Evolutionary conservation across 92 coral and sea anemone species (phyloP).

Genomic region (Epizoanthus scotinus): DNA sequence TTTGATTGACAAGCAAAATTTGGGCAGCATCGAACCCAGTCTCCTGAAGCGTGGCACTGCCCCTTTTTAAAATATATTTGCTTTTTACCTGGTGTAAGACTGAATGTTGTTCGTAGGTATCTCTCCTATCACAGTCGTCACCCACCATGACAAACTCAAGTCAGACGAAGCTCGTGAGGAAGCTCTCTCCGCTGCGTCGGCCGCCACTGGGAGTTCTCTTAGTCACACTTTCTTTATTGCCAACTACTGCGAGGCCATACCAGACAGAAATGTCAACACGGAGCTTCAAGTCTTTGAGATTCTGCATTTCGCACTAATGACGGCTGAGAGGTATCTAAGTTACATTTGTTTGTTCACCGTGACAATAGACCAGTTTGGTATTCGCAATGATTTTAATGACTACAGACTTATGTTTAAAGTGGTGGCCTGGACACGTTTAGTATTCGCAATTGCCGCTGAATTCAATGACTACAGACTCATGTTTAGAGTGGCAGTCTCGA

Average conservation of each 20-base stretch:
- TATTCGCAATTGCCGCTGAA: too few relatives aligned
- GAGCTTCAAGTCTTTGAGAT: conserved; percentile 58
- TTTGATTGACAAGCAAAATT: too few relatives aligned
- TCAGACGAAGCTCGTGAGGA: conserved; percentile 36
- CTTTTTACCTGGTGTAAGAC: background rate
- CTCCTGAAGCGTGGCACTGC: too few relatives aligned
- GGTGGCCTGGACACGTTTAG: too few relatives aligned
- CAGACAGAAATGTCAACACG: conserved; percentile 42
- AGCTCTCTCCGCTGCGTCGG: conserved; percentile 50
- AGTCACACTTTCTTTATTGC: conserved; percentile 60
- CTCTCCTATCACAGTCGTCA: conserved; percentile 50
- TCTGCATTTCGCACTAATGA: conserved; percentile 44
- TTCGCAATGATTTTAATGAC: too few relatives aligned
- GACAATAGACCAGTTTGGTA: too few relatives aligned
- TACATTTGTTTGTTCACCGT: background rate
- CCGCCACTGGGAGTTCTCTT: conserved; percentile 63
- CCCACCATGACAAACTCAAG: conserved; percentile 42
- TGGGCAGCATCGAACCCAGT: too few relatives aligned
- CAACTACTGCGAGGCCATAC: conserved; percentile 51
- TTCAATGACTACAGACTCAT: too few relatives aligned
- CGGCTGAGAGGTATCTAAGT: conserved; percentile 46
- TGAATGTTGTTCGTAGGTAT: conserved; percentile 34
- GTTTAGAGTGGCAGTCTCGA: too few relatives aligned
- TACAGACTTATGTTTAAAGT: too few relatives aligned
- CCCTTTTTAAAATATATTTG: background rate